Base-by-base conservation (phyloP, 1,140 invertebrate genomes). In the Drosophila saltans region DNA sequence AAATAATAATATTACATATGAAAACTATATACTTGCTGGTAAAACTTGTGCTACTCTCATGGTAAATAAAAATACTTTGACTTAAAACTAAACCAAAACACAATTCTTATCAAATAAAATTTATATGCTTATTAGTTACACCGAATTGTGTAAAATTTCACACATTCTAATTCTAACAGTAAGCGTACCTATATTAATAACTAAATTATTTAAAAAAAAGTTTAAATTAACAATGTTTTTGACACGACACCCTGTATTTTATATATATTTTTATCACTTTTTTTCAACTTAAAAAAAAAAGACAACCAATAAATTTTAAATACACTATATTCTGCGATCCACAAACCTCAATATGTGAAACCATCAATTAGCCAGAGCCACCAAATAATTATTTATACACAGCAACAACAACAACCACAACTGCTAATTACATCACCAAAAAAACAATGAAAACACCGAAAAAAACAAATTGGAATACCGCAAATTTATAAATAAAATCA, bases 401-500 rank as follows among this genome's bases (percentile, higher is more conserved):
- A 58, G 48, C 55, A 45, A 33, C 16, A n/a, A 43, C 3, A 43
- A 56, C 63, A 43, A 52, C n/a, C n/a, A n/a, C 0, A 16, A 16
- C 21, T 26, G 45, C 56, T 81, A 68, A 80, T 73, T 73, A 62
- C 64, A 65, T 55, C 26, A 63, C 71, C 36, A 70, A 71, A 62
- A 75, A 60, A 11, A 2, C 2, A 21, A 45, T 6, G 33, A 36
- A 36, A 36, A 36, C 33, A 36, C 33, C 3, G 36, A 11, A 24
- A 33, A 24, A 9, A 24, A 52, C 8, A 26, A 52, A 52, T 10
- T 52, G 24, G 45, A 26, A 52, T 26, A 52, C 69, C 69, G 33
- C 68, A 81, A 81, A 69, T 64, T 66, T 26, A 81, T 72, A 67
- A 80, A 73, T 70, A 81, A 57, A 71, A 67, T 63, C 60, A 69